A percentile compares a stretch with the other conserved stretches of the same genome.
phyloP scores from a whole-genome alignment of 92 coral and sea anemone species.

The Chrysogorgia sp. region DNA sequence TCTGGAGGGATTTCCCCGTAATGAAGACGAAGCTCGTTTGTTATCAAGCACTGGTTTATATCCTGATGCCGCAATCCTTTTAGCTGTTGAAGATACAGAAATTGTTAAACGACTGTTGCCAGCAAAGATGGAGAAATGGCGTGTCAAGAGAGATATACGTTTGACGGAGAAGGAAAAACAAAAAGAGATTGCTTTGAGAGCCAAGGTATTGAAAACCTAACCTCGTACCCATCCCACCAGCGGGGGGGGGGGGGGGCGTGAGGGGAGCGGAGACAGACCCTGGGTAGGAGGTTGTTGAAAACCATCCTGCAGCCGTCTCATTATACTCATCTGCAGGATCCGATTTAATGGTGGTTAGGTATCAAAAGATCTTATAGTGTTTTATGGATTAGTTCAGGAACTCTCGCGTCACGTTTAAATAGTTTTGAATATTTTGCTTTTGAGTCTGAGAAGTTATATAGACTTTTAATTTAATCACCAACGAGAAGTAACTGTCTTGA shows the following conservation, averaged over 20 bases:
- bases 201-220: conserved; percentile 79
- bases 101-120: conserved; percentile 84
- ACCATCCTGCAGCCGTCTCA: not conserved
- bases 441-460: too few relatives aligned
- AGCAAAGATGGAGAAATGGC: conserved; percentile 87
- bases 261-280: too few relatives aligned
- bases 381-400: too few relatives aligned
- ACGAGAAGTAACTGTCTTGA: too few relatives aligned
- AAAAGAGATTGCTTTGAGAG: conserved; percentile 76
- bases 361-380: too few relatives aligned
- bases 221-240: too few relatives aligned
- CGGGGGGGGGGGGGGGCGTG: too few relatives aligned
- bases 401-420: too few relatives aligned
- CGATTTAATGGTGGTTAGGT: too few relatives aligned
- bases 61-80: conserved; percentile 79
- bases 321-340: not conserved
- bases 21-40: conserved; percentile 80
- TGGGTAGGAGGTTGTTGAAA: not conserved
- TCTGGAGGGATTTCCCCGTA: conserved; percentile 92
- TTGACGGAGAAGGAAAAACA: conserved; percentile 84
- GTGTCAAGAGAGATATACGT: conserved; percentile 83
- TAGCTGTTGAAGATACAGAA: conserved; percentile 90
- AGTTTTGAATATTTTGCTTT: too few relatives aligned
- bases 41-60: conserved; percentile 74
- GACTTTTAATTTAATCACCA: too few relatives aligned